Evolutionary conservation across 2,113 vertebrate genomes (phyloP), one percentile per base, ranked within the genome.

Genomic region (Tonatia bakeri): DNA sequence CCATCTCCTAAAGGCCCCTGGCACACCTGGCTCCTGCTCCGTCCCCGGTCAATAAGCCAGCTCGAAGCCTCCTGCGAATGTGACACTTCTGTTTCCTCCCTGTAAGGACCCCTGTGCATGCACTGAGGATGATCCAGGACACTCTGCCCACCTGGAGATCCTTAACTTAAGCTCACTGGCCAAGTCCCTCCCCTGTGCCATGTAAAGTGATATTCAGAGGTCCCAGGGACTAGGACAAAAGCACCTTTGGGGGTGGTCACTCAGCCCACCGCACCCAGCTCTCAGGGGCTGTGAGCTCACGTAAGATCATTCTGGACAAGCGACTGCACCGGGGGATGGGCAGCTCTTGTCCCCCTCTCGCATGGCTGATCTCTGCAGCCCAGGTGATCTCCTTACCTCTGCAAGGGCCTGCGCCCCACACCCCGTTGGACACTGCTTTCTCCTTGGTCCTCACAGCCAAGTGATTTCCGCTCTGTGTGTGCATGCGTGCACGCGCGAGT

Each of bases 381-480:
- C 6, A 4, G 40, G 56, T 17, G 4, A 26, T 14, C 40, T 12
- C 64, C 52, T 65, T 26, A 2, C n/a, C 9, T 38, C 8, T 22
- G 9, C 76, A 13, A 24, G 45, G 0, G 0, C 45, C 67, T 47
- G 28, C 12, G 38, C 22, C 36, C 28, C 5, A 3, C 10, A 0
- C 22, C 16, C 1, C 1, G 1, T 14, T 54, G 0, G 3, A 3
- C 31, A 24, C 69, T 47, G 31, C 69, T 43, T 43, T 22, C 9
- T 61, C 38, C n/a, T 33, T 4, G 36, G 26, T 82, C 31, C 19
- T 8, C 52, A 10, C 20, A 75, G 24, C 43, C 31, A 36, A 0
- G n/a, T 61, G 12, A 17, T 28, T 59, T 52, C 80, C 17, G 7
- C 50, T 47, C 43, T 19, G 54, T 20, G 52, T 54, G 52, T 54